Evolutionary conservation across 2,888 invertebrate genomes (phyloP), one percentile per base, ranked within the genome.

Genomic region (Entomobrya proxima): DNA sequence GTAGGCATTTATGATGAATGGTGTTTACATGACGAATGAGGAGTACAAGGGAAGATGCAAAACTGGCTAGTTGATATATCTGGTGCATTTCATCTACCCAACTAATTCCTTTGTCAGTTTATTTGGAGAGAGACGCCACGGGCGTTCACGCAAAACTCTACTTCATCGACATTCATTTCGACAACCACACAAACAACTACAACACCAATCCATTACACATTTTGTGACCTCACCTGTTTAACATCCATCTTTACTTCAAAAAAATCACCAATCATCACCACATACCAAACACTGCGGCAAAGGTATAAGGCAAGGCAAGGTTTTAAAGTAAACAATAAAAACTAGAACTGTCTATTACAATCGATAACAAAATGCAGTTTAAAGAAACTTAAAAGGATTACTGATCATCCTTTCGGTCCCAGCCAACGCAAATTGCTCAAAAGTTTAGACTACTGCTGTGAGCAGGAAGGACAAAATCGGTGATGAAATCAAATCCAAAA

Each of bases 111-210:
- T 67, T 67, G 67, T 67, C 67, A 67, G 67, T 74, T 76, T 77
- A 77, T 79, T 69, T 79, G 79, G 79, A 67, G 35, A 69, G 55
- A 79, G 52, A 50, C 81, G 74, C 80, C 80, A 80, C 80, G 81
- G 81, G 81, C 81, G 81, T 81, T 81, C 74, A 81, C 74, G 81
- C 81, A 72, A 74, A 72, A 69, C 40, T 61, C 15, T 13, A 32
- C n/a, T n/a, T n/a, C 35, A 80, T 74, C 61, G 58, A 74, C 81
- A 64, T 64, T 58, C 75, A 37, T 44, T 44, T 44, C 58, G 37
- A 40, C 78, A 81, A 72, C 72, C 81, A 81, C 74, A 81, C 72
- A 81, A 40, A 64, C 40, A 76, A 74, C 32, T 52, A 35, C 40
- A 55, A 37, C 27, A 55, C n/a, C 40, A 69, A 37, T 78, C 69